A percentile compares a stretch with the other conserved stretches of the same genome.
Evolutionary conservation across 1,140 invertebrate species (phyloP).

Genomic region (Rhizoglyphus robini): DNA sequence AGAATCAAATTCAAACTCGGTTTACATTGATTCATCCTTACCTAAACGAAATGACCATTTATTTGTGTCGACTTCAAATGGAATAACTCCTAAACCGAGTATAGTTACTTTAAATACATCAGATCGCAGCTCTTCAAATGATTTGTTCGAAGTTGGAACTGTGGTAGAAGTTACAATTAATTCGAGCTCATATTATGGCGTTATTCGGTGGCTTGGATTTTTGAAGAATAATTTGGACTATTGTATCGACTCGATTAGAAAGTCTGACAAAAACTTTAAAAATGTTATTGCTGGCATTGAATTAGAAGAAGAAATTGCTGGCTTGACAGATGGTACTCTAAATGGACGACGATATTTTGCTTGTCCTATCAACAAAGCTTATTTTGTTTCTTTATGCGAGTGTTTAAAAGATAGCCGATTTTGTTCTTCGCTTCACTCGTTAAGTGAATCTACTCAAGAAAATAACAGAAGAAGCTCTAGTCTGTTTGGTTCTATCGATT

Average conservation of each 20-base stretch:
- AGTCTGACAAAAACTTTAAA: constrained; percentile 31
- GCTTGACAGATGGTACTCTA: constrained; percentile 59
- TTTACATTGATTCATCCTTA: too few species aligned
- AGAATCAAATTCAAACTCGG: too few species aligned
- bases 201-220: constrained; percentile 72
- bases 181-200: constrained; percentile 41
- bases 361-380: constrained; percentile 51
- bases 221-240: constrained; percentile 23
- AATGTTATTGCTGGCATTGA: constrained; percentile 51
- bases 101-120: too few species aligned
- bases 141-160: constrained; percentile 36
- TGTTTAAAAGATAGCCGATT: constrained; percentile 64
- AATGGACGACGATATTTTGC: constrained; percentile 53
- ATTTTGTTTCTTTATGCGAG: constrained; percentile 60
- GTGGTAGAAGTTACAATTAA: constrained; percentile 38
- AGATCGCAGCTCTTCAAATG: not conserved
- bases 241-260: not conserved
- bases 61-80: not conserved
- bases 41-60: too few species aligned
- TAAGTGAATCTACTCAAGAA: not conserved
- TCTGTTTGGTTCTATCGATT: constrained; percentile 49
- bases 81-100: too few species aligned
- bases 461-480: constrained; percentile 22
- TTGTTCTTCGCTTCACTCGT: constrained; percentile 20
- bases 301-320: constrained; percentile 56